A percentile compares a stretch with the other conserved stretches of the same genome.
Evolutionary conservation across 2,888 invertebrate species (phyloP).

Genomic region (Enchytraeus crypticus): DNA sequence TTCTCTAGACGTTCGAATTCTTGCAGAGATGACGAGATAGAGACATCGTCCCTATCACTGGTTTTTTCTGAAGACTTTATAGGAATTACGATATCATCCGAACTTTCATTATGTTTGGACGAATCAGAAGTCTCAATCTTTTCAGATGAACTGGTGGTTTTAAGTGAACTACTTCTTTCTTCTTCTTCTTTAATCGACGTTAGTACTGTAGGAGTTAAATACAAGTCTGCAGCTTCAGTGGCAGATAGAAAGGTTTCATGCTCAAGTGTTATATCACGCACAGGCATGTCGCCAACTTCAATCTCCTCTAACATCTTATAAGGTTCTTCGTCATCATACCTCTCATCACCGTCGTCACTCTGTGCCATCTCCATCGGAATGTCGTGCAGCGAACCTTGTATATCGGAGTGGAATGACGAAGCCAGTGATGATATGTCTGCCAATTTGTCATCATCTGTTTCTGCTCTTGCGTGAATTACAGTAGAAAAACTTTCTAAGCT

Average conservation of each 20-base stretch:
- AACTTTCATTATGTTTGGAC: constrained; percentile 53
- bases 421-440: constrained; percentile 54
- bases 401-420: constrained; percentile 52
- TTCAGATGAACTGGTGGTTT: constrained; percentile 19
- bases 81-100: constrained; percentile 60
- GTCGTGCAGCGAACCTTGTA: constrained; percentile 60
- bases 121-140: constrained; percentile 19
- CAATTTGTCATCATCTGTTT: constrained; percentile 38
- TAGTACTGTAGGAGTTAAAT: constrained; percentile 49
- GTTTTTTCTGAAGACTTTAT: constrained; percentile 58
- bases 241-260: neutral
- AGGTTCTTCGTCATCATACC: constrained; percentile 17
- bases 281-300: neutral
- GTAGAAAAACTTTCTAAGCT: constrained; percentile 47
- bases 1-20: constrained; percentile 28
- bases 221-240: constrained; percentile 56
- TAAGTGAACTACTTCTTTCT: constrained; percentile 15
- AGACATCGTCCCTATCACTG: constrained; percentile 73
- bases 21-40: constrained; percentile 51
- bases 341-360: constrained; percentile 12
- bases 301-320: constrained; percentile 28
- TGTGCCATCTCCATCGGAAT: constrained; percentile 58
- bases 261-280: neutral
- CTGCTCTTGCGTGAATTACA: constrained; percentile 40
- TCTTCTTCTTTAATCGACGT: constrained; percentile 20